Evolutionary conservation across 2,888 invertebrate species (phyloP).

Genomic region (Scaptomyza caliginosa): DNA sequence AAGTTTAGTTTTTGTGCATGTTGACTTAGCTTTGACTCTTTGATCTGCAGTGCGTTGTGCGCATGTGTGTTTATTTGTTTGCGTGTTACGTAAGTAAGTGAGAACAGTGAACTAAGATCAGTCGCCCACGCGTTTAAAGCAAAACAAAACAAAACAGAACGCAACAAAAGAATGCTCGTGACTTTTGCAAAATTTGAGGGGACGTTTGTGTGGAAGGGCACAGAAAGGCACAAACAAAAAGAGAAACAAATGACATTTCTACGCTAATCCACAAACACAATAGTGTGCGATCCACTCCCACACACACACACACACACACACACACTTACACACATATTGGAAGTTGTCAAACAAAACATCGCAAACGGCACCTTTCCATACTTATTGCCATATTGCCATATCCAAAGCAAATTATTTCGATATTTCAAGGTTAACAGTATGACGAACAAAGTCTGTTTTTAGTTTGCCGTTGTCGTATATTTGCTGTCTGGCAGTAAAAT

Average conservation of each 20-base stretch:
- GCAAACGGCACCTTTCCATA: slow-evolving; percentile 41
- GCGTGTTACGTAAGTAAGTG: slow-evolving; percentile 41
- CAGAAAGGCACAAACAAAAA: slow-evolving; percentile 28
- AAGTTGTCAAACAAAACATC: slow-evolving; percentile 36
- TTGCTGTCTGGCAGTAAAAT: slow-evolving; percentile 38
- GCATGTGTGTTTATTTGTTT: neutral
- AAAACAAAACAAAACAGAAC: slow-evolving; percentile 61
- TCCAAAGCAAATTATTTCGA: slow-evolving; percentile 59
- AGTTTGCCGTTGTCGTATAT: slow-evolving; percentile 37
- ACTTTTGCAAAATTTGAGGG: slow-evolving; percentile 30
- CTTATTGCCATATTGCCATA: slow-evolving; percentile 35
- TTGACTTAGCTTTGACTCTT: neutral
- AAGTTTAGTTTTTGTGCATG: neutral
- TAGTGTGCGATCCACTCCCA: slow-evolving; percentile 17
- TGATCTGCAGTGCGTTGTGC: neutral
- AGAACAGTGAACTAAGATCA: slow-evolving; percentile 35
- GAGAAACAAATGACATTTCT: slow-evolving; percentile 40
- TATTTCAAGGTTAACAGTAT: slow-evolving; percentile 69
- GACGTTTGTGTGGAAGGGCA: slow-evolving; percentile 11
- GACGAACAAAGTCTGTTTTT: slow-evolving; percentile 70
- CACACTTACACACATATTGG: slow-evolving; percentile 7
- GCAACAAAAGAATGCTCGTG: slow-evolving; percentile 40
- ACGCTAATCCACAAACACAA: slow-evolving; percentile 37
- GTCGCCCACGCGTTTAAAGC: slow-evolving; percentile 49
- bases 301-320: slow-evolving; percentile 26